These are phyloP conservation scores for Ctenochaetus hawaiiensis DNA, from an alignment of 2,797 vertebrate genomes.

Conservation along the genomic window DNA sequence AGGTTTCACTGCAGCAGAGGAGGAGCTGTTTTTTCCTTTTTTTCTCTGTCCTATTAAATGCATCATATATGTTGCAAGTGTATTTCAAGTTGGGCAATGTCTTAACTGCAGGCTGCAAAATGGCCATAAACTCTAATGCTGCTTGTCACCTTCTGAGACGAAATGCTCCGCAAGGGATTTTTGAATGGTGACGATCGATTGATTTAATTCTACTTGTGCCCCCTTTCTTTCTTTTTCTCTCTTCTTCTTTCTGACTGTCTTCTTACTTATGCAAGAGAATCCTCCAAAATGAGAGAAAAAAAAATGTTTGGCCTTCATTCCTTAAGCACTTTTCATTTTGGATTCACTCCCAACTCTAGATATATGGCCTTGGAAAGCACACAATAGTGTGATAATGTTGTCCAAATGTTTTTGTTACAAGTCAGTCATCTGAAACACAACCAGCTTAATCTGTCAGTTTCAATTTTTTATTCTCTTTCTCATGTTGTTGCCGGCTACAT, in stretches of 20 bases:
- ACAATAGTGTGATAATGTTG: constrained; percentile 44
- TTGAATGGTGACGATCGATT: constrained; percentile 31
- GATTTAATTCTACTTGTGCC: constrained; percentile 30
- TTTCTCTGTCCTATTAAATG: constrained; percentile 66
- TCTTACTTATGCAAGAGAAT: constrained; percentile 65
- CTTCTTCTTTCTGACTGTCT: no score
- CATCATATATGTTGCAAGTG: constrained; percentile 52
- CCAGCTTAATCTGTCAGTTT: constrained; percentile 27
- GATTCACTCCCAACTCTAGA: constrained; percentile 53
- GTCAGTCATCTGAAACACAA: constrained; percentile 34
- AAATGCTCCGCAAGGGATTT: constrained; percentile 53
- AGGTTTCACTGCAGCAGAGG: constrained; percentile 43
- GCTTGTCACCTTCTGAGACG: constrained; percentile 72
- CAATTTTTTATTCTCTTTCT: constrained; percentile 8
- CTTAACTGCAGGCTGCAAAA: constrained; percentile 68
- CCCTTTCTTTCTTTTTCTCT: constrained; percentile 34
- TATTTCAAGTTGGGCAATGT: constrained; percentile 44
- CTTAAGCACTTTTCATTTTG: constrained; percentile 55
- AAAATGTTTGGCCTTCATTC: constrained; percentile 50
- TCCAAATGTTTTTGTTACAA: constrained; percentile 54
- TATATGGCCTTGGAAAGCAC: constrained; percentile 66
- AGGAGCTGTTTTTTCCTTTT: constrained; percentile 37
- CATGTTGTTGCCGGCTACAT: constrained; percentile 10
- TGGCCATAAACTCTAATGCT: constrained; percentile 76
- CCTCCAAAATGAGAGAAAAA: constrained; percentile 42